phyloP scores from a whole-genome alignment of 2,888 invertebrate genomes.

The Melanophora roralis region DNA sequence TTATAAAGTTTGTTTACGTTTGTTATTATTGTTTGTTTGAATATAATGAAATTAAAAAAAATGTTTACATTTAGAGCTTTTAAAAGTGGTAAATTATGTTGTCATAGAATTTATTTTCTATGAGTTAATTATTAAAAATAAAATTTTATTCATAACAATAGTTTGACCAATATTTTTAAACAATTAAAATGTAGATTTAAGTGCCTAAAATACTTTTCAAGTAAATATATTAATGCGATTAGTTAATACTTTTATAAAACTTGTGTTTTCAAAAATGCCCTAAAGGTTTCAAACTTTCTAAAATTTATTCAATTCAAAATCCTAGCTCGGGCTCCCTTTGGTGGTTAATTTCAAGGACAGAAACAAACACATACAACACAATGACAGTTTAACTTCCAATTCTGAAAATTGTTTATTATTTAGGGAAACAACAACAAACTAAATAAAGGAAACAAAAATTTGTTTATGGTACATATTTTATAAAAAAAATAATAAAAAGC shows the following conservation, averaged over 20 bases:
- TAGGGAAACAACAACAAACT: not conserved
- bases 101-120: no score
- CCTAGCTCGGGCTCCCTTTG: not conserved
- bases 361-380: not conserved
- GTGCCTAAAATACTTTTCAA: no score
- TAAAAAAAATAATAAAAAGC: conserved; percentile 8
- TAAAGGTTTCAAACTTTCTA: not conserved
- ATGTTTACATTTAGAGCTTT: no score
- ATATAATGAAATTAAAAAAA: no score
- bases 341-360: conserved; percentile 28
- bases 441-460: conserved; percentile 14
- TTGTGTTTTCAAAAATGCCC: no score
- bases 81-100: no score
- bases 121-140: no score
- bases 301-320: conserved; percentile 17
- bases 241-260: no score
- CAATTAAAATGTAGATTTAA: no score
- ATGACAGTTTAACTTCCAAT: conserved; percentile 21
- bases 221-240: no score
- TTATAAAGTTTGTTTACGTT: not conserved
- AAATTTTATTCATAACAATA: no score
- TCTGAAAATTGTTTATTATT: not conserved
- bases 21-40: not conserved
- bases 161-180: no score
- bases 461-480: conserved; percentile 26